phyloP scores from a whole-genome alignment of 1,140 invertebrate genomes.

The Scylla paramamosain region DNA sequence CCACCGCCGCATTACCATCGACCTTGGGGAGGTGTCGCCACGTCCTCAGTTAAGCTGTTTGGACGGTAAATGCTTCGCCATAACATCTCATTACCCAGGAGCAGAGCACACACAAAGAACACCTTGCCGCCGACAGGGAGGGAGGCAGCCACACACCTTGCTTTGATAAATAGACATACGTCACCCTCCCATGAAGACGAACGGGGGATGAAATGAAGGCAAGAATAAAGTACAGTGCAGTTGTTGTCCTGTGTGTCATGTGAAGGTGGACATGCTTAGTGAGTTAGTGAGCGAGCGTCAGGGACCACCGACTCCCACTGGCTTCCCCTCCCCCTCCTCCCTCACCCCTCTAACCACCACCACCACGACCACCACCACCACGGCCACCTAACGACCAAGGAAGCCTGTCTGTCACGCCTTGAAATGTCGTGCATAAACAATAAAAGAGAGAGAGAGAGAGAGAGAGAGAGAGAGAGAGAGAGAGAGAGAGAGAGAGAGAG shows the following conservation, averaged over 20 bases:
- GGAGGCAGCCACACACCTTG: background rate
- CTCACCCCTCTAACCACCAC: background rate
- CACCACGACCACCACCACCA: background rate
- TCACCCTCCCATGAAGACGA: background rate
- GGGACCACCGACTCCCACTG: background rate
- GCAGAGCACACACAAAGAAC: background rate
- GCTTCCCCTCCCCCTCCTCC: background rate
- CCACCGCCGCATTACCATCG: background rate
- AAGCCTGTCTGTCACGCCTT: background rate
- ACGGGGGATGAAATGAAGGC: background rate
- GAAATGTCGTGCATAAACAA: background rate
- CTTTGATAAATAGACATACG: background rate
- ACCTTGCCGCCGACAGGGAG: background rate
- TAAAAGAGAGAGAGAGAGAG: background rate
- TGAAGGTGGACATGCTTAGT: background rate
- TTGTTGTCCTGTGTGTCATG: background rate
- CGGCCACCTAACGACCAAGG: background rate
- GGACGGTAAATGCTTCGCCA: background rate
- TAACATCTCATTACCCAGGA: background rate
- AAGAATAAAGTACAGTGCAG: background rate
- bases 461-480: constrained; percentile 7
- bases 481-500: background rate
- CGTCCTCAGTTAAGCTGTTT: background rate
- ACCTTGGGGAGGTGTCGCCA: background rate
- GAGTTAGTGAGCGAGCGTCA: background rate